A percentile compares a stretch with the other conserved stretches of the same genome.
Conservation (phyloP, 1,140 invertebrate species). For the Platorchestia sp. region DNA sequence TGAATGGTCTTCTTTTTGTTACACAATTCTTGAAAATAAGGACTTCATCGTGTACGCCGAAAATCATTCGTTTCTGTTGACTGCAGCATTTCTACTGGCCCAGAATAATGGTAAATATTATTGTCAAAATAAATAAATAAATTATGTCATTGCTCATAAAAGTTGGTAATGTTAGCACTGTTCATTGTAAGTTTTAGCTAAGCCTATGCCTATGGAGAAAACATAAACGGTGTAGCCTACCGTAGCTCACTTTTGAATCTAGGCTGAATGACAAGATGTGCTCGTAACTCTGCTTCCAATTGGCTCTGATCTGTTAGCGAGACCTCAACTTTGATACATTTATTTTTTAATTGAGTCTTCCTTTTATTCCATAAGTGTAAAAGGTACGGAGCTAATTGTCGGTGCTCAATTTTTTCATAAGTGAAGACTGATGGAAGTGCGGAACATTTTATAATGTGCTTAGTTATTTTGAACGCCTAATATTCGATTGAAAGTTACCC, state of each 20-base stretch:
- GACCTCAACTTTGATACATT: too few relatives aligned
- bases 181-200: background rate
- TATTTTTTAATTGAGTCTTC: too few relatives aligned
- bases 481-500: background rate
- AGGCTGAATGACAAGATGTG: background rate
- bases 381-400: background rate
- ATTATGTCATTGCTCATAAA: too few relatives aligned
- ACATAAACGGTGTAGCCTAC: too few relatives aligned
- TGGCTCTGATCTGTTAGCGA: background rate
- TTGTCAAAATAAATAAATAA: too few relatives aligned
- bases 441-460: background rate
- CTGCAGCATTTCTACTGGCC: background rate
- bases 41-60: background rate
- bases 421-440: background rate
- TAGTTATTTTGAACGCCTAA: background rate
- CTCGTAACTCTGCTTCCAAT: background rate
- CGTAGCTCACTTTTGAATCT: background rate
- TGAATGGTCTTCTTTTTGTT: too few relatives aligned
- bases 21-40: background rate
- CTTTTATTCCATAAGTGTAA: background rate
- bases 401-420: background rate
- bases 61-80: background rate
- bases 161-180: too few relatives aligned
- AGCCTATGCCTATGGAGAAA: too few relatives aligned
- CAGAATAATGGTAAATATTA: too few relatives aligned